These are phyloP conservation scores for Erebia palarica DNA, from an alignment of 2,888 invertebrate genomes.

Conservation along the genomic window DNA sequence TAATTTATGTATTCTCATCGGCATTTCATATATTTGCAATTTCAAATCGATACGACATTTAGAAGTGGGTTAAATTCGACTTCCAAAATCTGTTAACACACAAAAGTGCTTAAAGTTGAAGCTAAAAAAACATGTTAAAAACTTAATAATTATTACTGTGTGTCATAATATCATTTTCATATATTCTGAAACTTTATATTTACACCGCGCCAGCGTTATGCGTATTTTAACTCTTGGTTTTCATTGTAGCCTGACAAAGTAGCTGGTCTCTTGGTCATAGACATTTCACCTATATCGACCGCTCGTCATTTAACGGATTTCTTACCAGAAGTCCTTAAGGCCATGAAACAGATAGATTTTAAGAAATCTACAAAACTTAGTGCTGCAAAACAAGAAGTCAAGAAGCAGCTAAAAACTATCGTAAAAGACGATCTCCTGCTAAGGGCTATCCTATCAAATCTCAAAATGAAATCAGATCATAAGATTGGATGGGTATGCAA, in stretches of 20 bases:
- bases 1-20: no score
- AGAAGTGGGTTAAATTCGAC: no score
- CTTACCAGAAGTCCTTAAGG: constrained; percentile 83
- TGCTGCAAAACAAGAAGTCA: constrained; percentile 51
- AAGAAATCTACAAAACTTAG: constrained; percentile 49
- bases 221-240: background rate
- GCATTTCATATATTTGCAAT: no score
- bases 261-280: constrained; percentile 84
- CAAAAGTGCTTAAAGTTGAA: no score
- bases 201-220: no score
- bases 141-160: no score
- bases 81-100: no score
- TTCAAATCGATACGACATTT: no score
- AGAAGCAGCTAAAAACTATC: constrained; percentile 49
- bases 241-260: constrained; percentile 77
- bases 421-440: constrained; percentile 83
- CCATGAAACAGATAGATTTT: constrained; percentile 61
- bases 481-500: constrained; percentile 88
- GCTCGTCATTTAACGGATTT: constrained; percentile 76
- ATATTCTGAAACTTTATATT: no score
- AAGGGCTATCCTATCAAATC: constrained; percentile 73
- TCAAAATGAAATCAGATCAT: constrained; percentile 67
- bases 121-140: no score
- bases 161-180: no score
- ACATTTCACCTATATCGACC: constrained; percentile 84